Percentiles rank a stretch among this genome's conserved stretches.
Conservation (phyloP, 2,888 invertebrate species). For the Aricia artaxerxes region DNA sequence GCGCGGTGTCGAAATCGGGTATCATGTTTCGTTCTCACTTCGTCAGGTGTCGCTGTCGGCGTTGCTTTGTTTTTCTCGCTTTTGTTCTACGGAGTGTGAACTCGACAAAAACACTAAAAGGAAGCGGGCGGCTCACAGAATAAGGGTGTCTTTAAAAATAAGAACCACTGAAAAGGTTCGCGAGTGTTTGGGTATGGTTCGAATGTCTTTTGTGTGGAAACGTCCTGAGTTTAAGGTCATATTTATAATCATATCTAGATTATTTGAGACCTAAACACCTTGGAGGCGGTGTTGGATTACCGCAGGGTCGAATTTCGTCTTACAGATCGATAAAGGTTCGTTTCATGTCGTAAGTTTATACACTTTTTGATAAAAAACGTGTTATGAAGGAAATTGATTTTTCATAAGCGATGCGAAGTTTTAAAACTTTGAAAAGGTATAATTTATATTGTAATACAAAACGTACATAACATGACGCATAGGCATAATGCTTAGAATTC, state of each 20-base stretch:
- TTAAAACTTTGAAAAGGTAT: neutral
- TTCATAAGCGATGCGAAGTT: neutral
- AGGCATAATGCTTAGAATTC: too few species aligned
- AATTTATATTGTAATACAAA: too few species aligned
- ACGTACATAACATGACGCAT: too few species aligned
- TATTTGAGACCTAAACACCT: slow-evolving; percentile 43
- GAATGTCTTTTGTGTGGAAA: slow-evolving; percentile 44
- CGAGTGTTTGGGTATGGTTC: slow-evolving; percentile 48
- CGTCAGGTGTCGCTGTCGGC: slow-evolving; percentile 77
- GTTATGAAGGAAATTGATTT: neutral
- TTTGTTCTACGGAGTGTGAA: slow-evolving; percentile 76
- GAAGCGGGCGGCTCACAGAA: slow-evolving; percentile 63
- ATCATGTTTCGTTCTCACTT: slow-evolving; percentile 77
- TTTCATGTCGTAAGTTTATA: slow-evolving; percentile 6
- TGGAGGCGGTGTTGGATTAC: slow-evolving; percentile 41
- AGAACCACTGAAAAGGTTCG: slow-evolving; percentile 45
- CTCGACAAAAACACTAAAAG: slow-evolving; percentile 68
- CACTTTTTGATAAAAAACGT: neutral
- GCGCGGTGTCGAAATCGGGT: slow-evolving; percentile 45
- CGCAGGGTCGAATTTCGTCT: slow-evolving; percentile 40
- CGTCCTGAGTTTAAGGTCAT: slow-evolving; percentile 43
- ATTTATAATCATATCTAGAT: slow-evolving; percentile 45
- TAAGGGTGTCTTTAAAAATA: slow-evolving; percentile 55
- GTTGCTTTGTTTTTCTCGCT: slow-evolving; percentile 70
- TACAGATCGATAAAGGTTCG: slow-evolving; percentile 40